These are phyloP conservation scores for Sesamia nonagrioides DNA, from an alignment of 1,140 invertebrate species.

Conservation along the genomic window DNA sequence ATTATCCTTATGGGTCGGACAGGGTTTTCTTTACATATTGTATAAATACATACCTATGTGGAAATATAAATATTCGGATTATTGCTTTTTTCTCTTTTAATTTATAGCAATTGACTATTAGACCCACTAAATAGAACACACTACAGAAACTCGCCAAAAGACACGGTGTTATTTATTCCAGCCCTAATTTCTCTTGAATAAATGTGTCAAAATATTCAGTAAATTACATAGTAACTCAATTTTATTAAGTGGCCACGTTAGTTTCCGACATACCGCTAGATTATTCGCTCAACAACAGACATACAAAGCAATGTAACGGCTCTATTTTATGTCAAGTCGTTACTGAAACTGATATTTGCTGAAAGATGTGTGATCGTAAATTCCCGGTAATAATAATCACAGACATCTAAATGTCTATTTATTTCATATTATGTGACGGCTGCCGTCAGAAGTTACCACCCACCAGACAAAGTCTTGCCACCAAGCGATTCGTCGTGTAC, in stretches of 20 bases:
- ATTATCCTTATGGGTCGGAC: no score
- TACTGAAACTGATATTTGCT: not conserved
- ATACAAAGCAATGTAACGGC: not conserved
- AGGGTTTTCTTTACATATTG: no score
- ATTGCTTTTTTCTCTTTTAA: no score
- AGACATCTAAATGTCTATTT: not conserved
- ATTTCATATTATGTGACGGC: not conserved
- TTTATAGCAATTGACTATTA: no score
- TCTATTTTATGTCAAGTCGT: not conserved
- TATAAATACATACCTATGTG: no score
- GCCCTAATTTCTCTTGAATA: conserved; percentile 5
- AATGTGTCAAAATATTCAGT: conserved; percentile 28
- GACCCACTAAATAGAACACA: no score
- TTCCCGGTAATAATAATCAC: not conserved
- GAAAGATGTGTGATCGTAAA: not conserved
- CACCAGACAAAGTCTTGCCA: no score
- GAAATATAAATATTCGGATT: no score
- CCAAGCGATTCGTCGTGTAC: no score
- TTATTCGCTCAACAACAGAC: not conserved
- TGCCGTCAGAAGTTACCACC: no score
- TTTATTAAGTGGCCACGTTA: conserved; percentile 24
- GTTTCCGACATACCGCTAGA: not conserved
- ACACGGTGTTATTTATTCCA: not conserved
- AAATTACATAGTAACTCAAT: conserved; percentile 8
- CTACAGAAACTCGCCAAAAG: no score